Conservation (phyloP, 2,797 vertebrate genomes). For the Clarias fuscus region DNA sequence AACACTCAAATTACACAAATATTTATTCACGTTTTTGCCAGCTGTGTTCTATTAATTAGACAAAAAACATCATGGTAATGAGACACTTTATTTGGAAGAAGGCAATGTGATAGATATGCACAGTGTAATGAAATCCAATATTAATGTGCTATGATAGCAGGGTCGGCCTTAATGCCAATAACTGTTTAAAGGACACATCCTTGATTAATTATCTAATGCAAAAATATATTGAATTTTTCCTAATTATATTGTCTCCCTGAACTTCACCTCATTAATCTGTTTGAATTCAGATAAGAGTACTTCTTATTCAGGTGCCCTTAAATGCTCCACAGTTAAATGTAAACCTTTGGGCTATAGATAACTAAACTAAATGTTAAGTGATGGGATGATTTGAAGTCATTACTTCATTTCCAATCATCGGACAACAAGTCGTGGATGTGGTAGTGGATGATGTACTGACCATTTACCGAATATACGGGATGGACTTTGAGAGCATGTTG, state of each 20-base stretch:
- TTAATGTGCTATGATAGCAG: constrained; percentile 50
- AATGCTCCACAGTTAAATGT: constrained; percentile 1
- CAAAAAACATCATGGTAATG: background rate
- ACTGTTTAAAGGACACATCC: constrained; percentile 43
- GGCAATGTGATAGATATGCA: constrained; percentile 16
- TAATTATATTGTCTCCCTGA: constrained; percentile 52
- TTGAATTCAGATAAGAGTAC: constrained; percentile 52
- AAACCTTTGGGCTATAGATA: background rate
- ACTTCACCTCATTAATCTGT: constrained; percentile 57
- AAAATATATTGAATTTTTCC: constrained; percentile 56
- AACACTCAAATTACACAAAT: background rate
- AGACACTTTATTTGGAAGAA: constrained; percentile 28
- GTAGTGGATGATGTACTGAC: background rate
- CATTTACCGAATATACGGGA: too few relatives aligned
- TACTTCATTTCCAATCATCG: background rate
- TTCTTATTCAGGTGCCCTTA: constrained; percentile 33
- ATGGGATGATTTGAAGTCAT: background rate
- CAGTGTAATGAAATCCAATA: constrained; percentile 33
- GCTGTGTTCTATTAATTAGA: constrained; percentile 4
- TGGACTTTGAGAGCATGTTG: too few relatives aligned
- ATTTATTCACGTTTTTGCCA: background rate
- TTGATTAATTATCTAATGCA: constrained; percentile 58
- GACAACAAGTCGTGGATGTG: background rate
- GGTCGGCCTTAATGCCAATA: constrained; percentile 46
- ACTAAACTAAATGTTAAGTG: background rate